Conservation (phyloP, 92 coral and sea anemone species). For the Palythoa caribaeorum region DNA sequence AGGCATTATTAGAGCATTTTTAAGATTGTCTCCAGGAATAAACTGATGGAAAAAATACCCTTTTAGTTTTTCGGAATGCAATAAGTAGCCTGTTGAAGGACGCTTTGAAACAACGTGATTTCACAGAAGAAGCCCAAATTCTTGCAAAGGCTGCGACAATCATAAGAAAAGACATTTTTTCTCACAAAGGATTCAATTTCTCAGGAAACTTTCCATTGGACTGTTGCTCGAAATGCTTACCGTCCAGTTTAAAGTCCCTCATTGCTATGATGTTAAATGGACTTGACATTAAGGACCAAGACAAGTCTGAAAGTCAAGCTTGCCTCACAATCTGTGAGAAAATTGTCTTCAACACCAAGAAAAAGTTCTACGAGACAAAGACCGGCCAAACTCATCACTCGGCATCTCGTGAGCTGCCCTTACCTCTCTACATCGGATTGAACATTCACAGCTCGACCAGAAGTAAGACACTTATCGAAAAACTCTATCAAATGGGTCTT, state of each 20-base stretch:
- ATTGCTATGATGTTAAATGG: constrained; percentile 69
- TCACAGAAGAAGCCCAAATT: neutral
- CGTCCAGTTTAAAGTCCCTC: constrained; percentile 5
- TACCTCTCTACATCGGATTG: constrained; percentile 70
- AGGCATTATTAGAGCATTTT: no score
- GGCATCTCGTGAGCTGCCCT: constrained; percentile 75
- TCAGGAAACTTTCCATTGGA: neutral
- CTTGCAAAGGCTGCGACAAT: neutral
- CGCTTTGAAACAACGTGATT: neutral
- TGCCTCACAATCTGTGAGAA: constrained; percentile 87
- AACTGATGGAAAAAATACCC: no score
- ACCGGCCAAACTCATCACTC: constrained; percentile 85
- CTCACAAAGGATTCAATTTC: neutral
- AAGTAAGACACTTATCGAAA: constrained; percentile 73
- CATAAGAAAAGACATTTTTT: neutral
- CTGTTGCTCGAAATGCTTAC: neutral
- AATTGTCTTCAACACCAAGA: constrained; percentile 75
- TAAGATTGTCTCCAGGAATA: no score
- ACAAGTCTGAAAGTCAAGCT: constrained; percentile 69
- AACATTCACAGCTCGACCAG: constrained; percentile 72
- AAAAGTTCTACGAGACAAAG: constrained; percentile 56
- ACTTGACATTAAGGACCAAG: constrained; percentile 76
- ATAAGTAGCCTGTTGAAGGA: neutral
- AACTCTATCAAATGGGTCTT: constrained; percentile 72
- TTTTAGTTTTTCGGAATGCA: neutral